Conservation (phyloP, 2,797 vertebrate genomes). For the Darevskia mixta region DNA sequence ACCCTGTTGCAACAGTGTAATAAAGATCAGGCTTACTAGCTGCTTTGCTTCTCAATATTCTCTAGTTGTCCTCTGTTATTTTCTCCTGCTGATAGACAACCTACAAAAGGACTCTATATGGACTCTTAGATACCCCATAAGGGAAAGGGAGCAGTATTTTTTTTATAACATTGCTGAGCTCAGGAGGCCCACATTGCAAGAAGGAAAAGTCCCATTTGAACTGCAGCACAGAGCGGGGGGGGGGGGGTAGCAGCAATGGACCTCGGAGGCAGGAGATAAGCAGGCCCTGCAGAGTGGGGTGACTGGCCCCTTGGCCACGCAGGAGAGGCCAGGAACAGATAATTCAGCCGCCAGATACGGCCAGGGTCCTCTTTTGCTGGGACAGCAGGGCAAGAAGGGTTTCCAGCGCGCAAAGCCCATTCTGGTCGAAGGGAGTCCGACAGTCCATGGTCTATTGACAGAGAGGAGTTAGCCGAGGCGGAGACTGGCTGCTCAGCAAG, state of each 20-base stretch:
- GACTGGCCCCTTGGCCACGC: neutral
- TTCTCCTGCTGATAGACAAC: too few relatives aligned
- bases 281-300: neutral
- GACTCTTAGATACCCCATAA: too few relatives aligned
- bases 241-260: neutral
- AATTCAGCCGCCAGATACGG: neutral
- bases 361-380: slow-evolving; percentile 1
- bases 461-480: neutral
- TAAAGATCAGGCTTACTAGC: too few relatives aligned
- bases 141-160: too few relatives aligned
- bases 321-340: neutral
- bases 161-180: too few relatives aligned
- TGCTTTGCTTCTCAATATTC: too few relatives aligned
- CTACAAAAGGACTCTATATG: too few relatives aligned
- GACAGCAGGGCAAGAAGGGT: neutral
- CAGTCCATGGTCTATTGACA: slow-evolving; percentile 31
- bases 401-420: neutral
- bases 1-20: too few relatives aligned
- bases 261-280: neutral
- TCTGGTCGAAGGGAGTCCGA: neutral
- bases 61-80: too few relatives aligned
- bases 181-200: too few relatives aligned
- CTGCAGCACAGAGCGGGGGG: neutral
- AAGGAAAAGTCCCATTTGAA: neutral
- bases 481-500: neutral